Conservation (phyloP, 2,113 vertebrate genomes). For the Taxidea taxus region DNA sequence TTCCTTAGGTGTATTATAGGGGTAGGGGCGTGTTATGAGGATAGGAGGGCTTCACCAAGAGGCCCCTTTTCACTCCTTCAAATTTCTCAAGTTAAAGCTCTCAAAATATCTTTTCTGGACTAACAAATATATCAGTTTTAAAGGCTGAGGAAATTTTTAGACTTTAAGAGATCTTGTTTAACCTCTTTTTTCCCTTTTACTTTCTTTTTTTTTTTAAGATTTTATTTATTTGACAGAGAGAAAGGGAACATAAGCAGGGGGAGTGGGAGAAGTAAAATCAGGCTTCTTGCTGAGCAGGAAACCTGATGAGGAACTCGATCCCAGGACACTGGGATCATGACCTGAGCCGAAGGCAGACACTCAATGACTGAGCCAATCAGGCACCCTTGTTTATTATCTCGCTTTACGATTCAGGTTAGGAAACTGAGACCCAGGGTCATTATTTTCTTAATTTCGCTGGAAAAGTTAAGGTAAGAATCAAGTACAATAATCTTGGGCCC, state of each 20-base stretch:
- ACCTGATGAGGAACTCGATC: too few relatives aligned
- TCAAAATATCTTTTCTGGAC: background rate
- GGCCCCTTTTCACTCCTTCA: background rate
- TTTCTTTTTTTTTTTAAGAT: too few relatives aligned
- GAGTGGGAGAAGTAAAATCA: too few relatives aligned
- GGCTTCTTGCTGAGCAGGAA: too few relatives aligned
- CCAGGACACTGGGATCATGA: too few relatives aligned
- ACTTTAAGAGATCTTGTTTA: background rate
- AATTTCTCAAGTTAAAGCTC: background rate
- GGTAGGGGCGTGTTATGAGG: background rate
- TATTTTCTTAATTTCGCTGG: background rate
- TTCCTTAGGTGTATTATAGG: background rate
- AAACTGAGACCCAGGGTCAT: background rate
- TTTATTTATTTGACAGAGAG: too few relatives aligned
- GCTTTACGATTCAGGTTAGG: background rate
- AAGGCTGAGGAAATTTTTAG: background rate
- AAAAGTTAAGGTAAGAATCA: background rate
- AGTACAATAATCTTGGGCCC: background rate
- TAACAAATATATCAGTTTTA: background rate
- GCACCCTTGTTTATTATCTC: background rate
- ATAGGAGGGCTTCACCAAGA: background rate
- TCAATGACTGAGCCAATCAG: too few relatives aligned
- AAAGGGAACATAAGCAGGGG: too few relatives aligned
- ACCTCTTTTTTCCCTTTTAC: background rate
- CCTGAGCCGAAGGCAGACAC: too few relatives aligned